Evolutionary conservation across 2,113 vertebrate genomes (phyloP).

Genomic region (Corynorhinus townsendii): DNA sequence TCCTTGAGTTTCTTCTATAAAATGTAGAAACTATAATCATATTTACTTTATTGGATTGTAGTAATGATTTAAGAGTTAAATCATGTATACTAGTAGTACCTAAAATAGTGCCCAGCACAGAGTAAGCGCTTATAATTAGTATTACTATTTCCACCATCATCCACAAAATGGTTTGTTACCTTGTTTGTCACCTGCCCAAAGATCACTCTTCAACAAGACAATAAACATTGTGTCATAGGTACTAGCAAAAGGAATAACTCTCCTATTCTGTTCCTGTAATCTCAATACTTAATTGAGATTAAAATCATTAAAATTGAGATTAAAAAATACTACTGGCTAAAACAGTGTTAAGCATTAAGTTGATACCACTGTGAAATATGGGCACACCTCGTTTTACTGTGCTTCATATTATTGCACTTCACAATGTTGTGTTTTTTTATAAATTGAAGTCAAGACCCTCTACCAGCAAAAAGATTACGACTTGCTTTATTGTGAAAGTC

Average conservation of each 20-base stretch:
- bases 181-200: constrained; percentile 28
- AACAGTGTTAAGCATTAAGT: background rate
- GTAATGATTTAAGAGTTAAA: constrained; percentile 14
- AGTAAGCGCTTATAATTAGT: background rate
- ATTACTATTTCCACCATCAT: background rate
- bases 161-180: background rate
- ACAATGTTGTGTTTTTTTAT: background rate
- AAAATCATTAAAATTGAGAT: too few relatives aligned
- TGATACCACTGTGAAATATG: background rate
- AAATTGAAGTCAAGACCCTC: background rate
- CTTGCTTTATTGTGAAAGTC: background rate
- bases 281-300: background rate
- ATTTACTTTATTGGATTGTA: background rate
- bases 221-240: background rate
- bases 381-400: background rate
- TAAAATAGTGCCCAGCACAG: background rate
- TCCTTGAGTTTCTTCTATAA: constrained; percentile 26
- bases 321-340: background rate
- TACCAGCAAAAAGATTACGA: background rate
- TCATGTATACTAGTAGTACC: background rate
- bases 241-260: background rate
- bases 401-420: background rate
- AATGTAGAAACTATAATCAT: background rate
- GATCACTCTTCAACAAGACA: background rate
- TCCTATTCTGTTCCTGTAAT: background rate